Percentiles rank a stretch among this genome's conserved stretches.
Evolutionary conservation across 2,797 vertebrate species (phyloP).

Genomic region (Erpetoichthys calabaricus): DNA sequence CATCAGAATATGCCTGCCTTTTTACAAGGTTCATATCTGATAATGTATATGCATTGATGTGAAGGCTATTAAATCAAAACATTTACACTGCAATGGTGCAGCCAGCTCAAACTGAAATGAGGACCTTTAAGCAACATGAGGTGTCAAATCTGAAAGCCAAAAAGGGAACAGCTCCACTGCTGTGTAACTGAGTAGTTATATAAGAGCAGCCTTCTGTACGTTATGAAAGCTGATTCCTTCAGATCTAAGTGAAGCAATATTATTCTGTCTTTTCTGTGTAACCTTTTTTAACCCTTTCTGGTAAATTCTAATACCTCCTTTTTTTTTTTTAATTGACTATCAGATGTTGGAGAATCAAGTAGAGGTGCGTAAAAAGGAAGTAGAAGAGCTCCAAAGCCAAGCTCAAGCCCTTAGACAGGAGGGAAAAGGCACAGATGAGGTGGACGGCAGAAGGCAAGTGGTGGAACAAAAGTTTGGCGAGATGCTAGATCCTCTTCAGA

Average conservation of each 20-base stretch:
- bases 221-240: neutral
- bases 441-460: constrained; percentile 63
- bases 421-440: constrained; percentile 79
- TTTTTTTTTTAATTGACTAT: neutral
- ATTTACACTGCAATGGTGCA: too few species aligned
- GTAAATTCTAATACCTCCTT: neutral
- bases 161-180: neutral
- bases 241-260: neutral
- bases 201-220: neutral
- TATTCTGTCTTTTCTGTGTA: neutral
- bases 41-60: too few species aligned
- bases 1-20: too few species aligned
- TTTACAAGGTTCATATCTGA: too few species aligned
- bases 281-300: neutral
- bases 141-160: too few species aligned
- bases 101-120: too few species aligned
- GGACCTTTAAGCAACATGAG: too few species aligned
- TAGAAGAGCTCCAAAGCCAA: constrained; percentile 74
- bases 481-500: constrained; percentile 62
- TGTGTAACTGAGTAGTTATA: neutral
- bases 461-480: constrained; percentile 73
- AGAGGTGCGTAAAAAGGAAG: constrained; percentile 84
- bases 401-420: constrained; percentile 75
- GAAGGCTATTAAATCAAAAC: too few species aligned
- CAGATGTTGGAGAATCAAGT: constrained; percentile 91